Evolutionary conservation across 2,888 invertebrate species (phyloP).

Genomic region (Athrips mouffetella): DNA sequence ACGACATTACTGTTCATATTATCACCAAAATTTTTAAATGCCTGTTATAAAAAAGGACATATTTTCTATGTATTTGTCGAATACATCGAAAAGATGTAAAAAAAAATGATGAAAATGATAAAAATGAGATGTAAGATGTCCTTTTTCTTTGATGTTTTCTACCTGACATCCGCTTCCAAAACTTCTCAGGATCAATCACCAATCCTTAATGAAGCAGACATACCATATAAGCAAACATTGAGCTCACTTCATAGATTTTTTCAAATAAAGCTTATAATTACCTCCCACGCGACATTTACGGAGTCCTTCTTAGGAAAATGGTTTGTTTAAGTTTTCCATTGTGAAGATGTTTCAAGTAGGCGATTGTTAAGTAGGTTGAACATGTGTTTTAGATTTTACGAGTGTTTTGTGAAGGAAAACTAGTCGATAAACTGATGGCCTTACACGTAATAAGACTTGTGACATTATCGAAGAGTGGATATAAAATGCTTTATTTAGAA

Average conservation of each 20-base stretch:
- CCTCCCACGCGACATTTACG: conserved; percentile 34
- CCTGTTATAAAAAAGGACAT: too few relatives aligned
- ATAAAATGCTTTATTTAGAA: neutral
- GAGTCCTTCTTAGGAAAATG: conserved; percentile 25
- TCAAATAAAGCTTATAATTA: conserved; percentile 39
- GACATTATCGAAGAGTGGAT: neutral
- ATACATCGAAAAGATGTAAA: too few relatives aligned
- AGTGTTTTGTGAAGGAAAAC: conserved; percentile 11
- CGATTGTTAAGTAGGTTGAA: conserved; percentile 1
- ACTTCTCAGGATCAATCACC: neutral
- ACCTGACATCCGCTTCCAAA: neutral
- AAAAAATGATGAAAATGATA: too few relatives aligned
- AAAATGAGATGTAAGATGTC: too few relatives aligned
- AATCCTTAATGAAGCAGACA: neutral
- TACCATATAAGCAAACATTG: conserved; percentile 24
- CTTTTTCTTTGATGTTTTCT: too few relatives aligned
- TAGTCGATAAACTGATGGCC: neutral
- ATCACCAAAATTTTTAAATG: too few relatives aligned
- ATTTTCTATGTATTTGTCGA: too few relatives aligned
- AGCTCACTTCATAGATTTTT: conserved; percentile 22
- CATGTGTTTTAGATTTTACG: conserved; percentile 11
- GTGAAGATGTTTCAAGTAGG: conserved; percentile 9
- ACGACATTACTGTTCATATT: too few relatives aligned
- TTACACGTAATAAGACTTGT: neutral
- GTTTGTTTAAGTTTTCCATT: conserved; percentile 24